Percentiles rank a stretch among this genome's conserved stretches.
Evolutionary conservation across 2,797 vertebrate species (phyloP).

Genomic region (Euphonia xanthogaster): DNA sequence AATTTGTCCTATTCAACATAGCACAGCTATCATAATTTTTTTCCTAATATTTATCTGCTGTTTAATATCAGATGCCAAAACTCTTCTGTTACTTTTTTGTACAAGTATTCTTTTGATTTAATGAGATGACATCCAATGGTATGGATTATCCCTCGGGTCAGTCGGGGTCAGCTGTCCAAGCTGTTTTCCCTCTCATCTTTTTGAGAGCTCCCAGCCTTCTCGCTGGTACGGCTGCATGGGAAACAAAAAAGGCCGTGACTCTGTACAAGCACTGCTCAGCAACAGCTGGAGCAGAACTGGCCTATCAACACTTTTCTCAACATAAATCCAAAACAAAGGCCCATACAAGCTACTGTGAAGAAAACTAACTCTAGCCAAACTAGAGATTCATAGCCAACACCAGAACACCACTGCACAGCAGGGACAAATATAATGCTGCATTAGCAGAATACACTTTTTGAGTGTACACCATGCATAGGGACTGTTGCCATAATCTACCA

Average conservation of each 20-base stretch:
- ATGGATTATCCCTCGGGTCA: neutral
- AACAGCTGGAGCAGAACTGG: neutral
- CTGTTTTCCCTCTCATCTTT: neutral
- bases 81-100: neutral
- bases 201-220: neutral
- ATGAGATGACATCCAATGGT: no score
- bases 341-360: neutral
- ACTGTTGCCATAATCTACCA: neutral
- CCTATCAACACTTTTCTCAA: neutral
- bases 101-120: neutral
- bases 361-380: neutral
- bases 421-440: neutral
- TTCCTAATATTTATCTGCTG: neutral
- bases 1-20: neutral
- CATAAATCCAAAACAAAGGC: neutral
- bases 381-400: neutral
- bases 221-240: neutral
- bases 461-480: accelerated
- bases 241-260: neutral
- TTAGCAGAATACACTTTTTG: neutral
- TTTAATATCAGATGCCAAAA: neutral
- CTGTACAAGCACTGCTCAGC: neutral
- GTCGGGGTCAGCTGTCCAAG: neutral
- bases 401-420: neutral
- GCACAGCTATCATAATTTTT: neutral